These are phyloP conservation scores for Agrenia bidenticulata DNA, from an alignment of 2,888 invertebrate species.

Conservation along the genomic window DNA sequence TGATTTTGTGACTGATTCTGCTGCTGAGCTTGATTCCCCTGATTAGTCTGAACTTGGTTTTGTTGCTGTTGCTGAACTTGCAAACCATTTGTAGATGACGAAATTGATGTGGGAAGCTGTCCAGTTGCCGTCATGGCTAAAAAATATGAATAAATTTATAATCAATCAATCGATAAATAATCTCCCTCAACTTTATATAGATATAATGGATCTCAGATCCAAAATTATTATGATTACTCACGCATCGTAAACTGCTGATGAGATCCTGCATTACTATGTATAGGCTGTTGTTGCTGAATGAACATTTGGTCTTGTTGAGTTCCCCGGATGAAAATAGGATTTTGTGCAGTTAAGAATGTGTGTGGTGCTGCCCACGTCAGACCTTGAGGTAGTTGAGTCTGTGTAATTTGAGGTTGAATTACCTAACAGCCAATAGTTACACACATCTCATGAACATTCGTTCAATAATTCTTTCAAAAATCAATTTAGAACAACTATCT, in stretches of 20 bases:
- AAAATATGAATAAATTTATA: not conserved
- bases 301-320: slow-evolving; percentile 69
- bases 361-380: slow-evolving; percentile 68
- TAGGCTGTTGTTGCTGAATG: slow-evolving; percentile 62
- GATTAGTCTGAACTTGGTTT: slow-evolving; percentile 31
- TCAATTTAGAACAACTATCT: no score
- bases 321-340: slow-evolving; percentile 80
- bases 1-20: slow-evolving; percentile 39
- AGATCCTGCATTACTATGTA: slow-evolving; percentile 42
- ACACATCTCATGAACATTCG: slow-evolving; percentile 10
- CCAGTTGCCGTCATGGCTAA: slow-evolving; percentile 56
- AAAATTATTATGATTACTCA: slow-evolving; percentile 26
- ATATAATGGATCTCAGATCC: not conserved
- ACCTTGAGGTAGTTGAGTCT: slow-evolving; percentile 67
- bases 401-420: slow-evolving; percentile 56
- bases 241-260: slow-evolving; percentile 53
- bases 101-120: slow-evolving; percentile 57
- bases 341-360: slow-evolving; percentile 66
- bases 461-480: no score
- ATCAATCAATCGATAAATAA: not conserved
- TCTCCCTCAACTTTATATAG: slow-evolving; percentile 3
- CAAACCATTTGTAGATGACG: slow-evolving; percentile 55
- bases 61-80: slow-evolving; percentile 37
- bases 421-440: slow-evolving; percentile 33
- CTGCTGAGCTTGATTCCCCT: slow-evolving; percentile 32